Conservation (phyloP, 2,888 invertebrate species). For the Apamea crenata region DNA sequence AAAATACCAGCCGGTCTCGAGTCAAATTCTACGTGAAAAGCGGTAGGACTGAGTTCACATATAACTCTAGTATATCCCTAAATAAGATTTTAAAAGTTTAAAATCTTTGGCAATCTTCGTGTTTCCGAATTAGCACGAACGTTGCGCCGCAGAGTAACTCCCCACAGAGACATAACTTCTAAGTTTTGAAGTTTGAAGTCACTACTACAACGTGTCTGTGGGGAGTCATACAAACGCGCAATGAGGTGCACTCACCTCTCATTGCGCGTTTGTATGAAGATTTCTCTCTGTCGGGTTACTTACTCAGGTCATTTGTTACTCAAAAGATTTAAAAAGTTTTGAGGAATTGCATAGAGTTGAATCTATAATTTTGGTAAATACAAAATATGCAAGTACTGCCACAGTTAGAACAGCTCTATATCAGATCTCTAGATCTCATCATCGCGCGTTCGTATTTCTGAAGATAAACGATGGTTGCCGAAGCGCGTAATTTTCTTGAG, state of each 20-base stretch:
- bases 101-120: neutral
- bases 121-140: neutral
- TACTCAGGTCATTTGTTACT: neutral
- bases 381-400: neutral
- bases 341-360: neutral
- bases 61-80: neutral
- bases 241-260: no score
- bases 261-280: neutral
- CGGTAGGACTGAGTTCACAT: no score
- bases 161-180: neutral
- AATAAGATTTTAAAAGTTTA: neutral
- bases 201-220: no score
- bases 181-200: neutral
- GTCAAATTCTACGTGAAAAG: neutral
- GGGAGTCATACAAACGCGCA: no score
- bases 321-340: neutral
- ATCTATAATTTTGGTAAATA: neutral
- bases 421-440: neutral
- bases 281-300: neutral
- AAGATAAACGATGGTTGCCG: neutral
- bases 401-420: neutral
- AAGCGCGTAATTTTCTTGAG: neutral
- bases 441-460: neutral
- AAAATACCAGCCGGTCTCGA: slow-evolving; percentile 20
- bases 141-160: neutral